Evolutionary conservation across 2,888 invertebrate species (phyloP), one percentile per base, ranked within the genome.

Genomic region (Melolontha melolontha): DNA sequence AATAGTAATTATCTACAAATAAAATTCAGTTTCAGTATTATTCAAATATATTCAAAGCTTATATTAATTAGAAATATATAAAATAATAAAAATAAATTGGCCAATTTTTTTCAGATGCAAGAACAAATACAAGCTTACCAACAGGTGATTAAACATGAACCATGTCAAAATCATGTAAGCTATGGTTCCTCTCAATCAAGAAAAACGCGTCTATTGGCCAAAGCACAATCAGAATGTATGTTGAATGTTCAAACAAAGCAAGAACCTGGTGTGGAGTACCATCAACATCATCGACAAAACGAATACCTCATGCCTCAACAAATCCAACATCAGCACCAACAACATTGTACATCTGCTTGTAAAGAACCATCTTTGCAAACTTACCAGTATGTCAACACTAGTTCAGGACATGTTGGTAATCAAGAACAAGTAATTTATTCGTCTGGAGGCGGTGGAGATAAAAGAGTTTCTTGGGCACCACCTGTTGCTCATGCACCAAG

Each of bases 151-250:
- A 88, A 88, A 72, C 86, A 87, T 72, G 87, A 87, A 75, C 87
- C 87, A 5, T 85, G 69, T 10, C 66, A 65, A 7, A 41, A 54
- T 40, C 68, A 69, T 27, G 51, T 55, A 29, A 71, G 72, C 10
- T 78, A 80, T 71, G 81, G 82, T 51, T 85, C 89, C 72, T 90
- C 90, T 8, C 92, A 93, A 81, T 93, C 93, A 63, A 95, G 96
- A 84, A 96, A 96, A 88, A 96, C 96, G 82, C 88, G 95, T 29
- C 85, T 96, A 64, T 84, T 96, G 71, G 95, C 95, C 64, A 94
- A 96, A 84, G 94, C 94, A 65, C 94, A 95, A 79, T 91, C 89
- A 14, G 91, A 92, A 76, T 90, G 90, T 77, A 87, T 87, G 82
- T 83, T 89, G 78, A 85, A 86, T 68, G 84, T 87, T 39, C 85